phyloP scores from a whole-genome alignment of 2,113 vertebrate species.

The Phalacrocorax aristotelis region DNA sequence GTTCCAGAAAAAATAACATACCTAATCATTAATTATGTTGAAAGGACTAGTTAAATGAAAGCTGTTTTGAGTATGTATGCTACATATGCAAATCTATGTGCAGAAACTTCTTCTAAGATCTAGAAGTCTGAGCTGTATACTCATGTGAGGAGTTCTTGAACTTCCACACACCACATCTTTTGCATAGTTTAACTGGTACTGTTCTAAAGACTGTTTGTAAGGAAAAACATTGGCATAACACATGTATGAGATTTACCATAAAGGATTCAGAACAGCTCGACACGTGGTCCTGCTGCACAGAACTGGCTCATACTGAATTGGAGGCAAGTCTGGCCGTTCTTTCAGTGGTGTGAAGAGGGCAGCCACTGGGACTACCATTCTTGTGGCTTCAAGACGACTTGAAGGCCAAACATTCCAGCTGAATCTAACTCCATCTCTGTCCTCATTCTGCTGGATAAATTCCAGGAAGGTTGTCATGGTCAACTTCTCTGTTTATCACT shows the following conservation, averaged over 20 bases:
- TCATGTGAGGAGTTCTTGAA: background rate
- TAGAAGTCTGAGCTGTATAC: background rate
- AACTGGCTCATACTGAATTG: conserved; percentile 96
- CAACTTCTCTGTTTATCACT: conserved; percentile 56
- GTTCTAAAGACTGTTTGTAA: background rate
- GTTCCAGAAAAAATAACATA: background rate
- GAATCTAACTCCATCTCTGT: conserved; percentile 94
- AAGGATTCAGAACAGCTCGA: conserved; percentile 92
- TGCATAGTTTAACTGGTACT: background rate
- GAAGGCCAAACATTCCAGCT: conserved; percentile 99
- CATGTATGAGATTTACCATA: conserved; percentile 80
- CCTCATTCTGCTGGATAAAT: conserved; percentile 97
- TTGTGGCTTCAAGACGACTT: conserved; percentile 93
- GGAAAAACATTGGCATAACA: background rate
- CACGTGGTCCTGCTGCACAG: conserved; percentile 95
- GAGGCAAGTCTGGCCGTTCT: conserved; percentile 91
- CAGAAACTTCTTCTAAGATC: background rate
- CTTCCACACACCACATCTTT: background rate
- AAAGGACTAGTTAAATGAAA: background rate
- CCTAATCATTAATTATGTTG: background rate
- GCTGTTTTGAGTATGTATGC: background rate
- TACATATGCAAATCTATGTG: background rate
- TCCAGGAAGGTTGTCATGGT: conserved; percentile 95
- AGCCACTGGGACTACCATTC: conserved; percentile 95
- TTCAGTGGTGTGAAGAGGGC: conserved; percentile 89